A percentile compares a stretch with the other conserved stretches of the same genome.
Evolutionary conservation across 2,113 vertebrate species (phyloP).

Genomic region (Pristiophorus japonicus): DNA sequence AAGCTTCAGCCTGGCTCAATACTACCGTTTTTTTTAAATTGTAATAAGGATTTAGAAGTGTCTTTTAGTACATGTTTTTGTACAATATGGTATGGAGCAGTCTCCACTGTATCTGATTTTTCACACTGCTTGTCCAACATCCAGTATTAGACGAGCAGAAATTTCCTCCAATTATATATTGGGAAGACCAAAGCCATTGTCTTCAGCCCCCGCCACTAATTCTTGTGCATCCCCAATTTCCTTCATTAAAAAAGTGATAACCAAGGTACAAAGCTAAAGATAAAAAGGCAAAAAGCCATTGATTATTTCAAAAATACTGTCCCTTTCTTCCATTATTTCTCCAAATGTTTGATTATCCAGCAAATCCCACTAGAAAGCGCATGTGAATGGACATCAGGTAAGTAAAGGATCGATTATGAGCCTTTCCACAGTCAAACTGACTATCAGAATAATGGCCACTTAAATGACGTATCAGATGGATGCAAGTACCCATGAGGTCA

Average conservation of each 20-base stretch:
- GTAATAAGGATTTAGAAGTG: background rate
- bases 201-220: background rate
- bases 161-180: background rate
- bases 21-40: background rate
- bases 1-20: background rate
- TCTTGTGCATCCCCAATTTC: background rate
- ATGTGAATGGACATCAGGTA: background rate
- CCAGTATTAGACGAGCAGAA: background rate
- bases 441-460: background rate
- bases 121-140: background rate
- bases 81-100: background rate
- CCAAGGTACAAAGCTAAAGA: background rate
- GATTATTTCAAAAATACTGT: background rate
- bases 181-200: background rate
- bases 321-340: too few species aligned
- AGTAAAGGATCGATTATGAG: background rate
- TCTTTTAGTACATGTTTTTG: background rate
- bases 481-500: background rate
- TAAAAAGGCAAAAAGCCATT: background rate
- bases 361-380: background rate
- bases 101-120: background rate
- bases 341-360: background rate
- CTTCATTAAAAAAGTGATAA: background rate
- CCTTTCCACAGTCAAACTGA: background rate
- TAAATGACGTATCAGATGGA: background rate